Percentiles rank a stretch among this genome's conserved stretches.
phyloP scores from a whole-genome alignment of 2,797 vertebrate genomes.

The Pangasius mekongensis region DNA sequence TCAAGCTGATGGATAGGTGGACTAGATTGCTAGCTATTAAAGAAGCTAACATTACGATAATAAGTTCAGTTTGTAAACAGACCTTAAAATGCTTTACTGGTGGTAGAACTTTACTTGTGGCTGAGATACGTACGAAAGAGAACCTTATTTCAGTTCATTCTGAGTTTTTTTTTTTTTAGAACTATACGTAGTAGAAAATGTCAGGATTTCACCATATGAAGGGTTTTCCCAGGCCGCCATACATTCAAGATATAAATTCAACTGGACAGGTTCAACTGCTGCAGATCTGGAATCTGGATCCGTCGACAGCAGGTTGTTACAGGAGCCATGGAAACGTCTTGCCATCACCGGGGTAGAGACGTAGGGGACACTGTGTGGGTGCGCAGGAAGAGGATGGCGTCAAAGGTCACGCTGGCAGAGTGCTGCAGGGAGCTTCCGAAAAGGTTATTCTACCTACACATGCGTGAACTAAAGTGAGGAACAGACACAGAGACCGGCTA shows the following conservation, averaged over 20 bases:
- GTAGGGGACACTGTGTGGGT: conserved; percentile 22
- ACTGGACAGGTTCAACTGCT: neutral
- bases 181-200: neutral
- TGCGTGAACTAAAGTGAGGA: conserved; percentile 23
- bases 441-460: conserved; percentile 43
- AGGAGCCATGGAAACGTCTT: conserved; percentile 24
- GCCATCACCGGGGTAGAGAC: conserved; percentile 1
- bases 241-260: neutral
- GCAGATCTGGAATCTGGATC: conserved; percentile 1
- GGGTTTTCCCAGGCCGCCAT: neutral
- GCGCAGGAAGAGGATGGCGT: conserved; percentile 19
- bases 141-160: neutral
- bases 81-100: neutral
- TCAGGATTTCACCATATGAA: neutral
- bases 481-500: conserved; percentile 7
- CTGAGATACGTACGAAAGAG: neutral
- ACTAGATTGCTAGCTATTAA: neutral
- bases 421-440: conserved; percentile 33
- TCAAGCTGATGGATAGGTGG: neutral
- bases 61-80: neutral
- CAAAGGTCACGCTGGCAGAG: conserved; percentile 35
- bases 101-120: neutral
- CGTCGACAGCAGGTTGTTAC: neutral
- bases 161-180: neutral
- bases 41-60: neutral